phyloP scores from a whole-genome alignment of 1,140 invertebrate genomes.

The Protaetia brevitarsis region DNA sequence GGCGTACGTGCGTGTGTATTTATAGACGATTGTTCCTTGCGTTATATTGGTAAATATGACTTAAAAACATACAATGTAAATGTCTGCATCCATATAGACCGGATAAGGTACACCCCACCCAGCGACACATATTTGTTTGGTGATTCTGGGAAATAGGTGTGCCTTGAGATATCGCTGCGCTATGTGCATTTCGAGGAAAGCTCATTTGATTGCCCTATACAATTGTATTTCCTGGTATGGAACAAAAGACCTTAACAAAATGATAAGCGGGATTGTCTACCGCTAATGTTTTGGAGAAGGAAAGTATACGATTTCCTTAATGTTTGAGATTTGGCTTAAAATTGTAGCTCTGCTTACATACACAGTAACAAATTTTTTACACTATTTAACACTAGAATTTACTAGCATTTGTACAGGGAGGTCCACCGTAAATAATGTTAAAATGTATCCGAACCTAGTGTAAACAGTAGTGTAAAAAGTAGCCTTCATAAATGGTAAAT shows the following conservation, averaged over 20 bases:
- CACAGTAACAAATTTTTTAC: too few relatives aligned
- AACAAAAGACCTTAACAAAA: background rate
- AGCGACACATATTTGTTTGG: conserved; percentile 6
- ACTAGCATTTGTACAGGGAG: too few relatives aligned
- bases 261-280: background rate
- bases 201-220: background rate
- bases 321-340: too few relatives aligned
- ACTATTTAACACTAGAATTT: too few relatives aligned
- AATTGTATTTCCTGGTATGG: background rate
- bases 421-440: too few relatives aligned
- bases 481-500: too few relatives aligned
- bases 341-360: too few relatives aligned
- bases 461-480: too few relatives aligned
- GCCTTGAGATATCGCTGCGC: background rate
- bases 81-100: background rate
- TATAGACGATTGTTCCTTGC: background rate
- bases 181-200: background rate
- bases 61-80: background rate
- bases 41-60: background rate
- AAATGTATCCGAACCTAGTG: too few relatives aligned
- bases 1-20: background rate
- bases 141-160: background rate
- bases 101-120: conserved; percentile 8
- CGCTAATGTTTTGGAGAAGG: too few relatives aligned
- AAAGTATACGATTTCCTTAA: too few relatives aligned